These are phyloP conservation scores for Aplochiton taeniatus DNA, from an alignment of 2,797 vertebrate genomes.

Conservation along the genomic window DNA sequence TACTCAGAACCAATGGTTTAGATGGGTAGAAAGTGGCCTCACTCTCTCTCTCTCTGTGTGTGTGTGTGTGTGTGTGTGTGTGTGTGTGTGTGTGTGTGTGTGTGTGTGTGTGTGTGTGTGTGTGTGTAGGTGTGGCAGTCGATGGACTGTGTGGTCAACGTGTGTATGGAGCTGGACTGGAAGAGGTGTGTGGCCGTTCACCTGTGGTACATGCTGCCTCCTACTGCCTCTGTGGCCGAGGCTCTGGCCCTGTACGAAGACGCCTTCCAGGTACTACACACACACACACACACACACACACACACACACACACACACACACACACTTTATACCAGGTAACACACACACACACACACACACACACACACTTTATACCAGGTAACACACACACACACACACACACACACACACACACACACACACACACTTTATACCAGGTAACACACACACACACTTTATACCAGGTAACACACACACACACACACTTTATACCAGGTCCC, in stretches of 20 bases:
- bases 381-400: too few relatives aligned
- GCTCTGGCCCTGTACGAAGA: conserved; percentile 85
- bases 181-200: conserved; percentile 89
- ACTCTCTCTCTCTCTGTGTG: neutral
- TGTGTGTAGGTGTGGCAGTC: conserved; percentile 88
- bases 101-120: neutral
- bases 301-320: too few relatives aligned
- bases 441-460: too few relatives aligned
- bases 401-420: too few relatives aligned
- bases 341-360: too few relatives aligned
- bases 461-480: too few relatives aligned
- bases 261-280: conserved; percentile 84
- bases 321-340: too few relatives aligned
- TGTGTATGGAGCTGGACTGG: conserved; percentile 91
- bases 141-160: conserved; percentile 81
- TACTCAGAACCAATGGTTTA: too few relatives aligned
- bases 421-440: too few relatives aligned
- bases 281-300: neutral
- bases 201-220: conserved; percentile 95
- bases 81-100: neutral
- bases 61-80: neutral
- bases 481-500: too few relatives aligned
- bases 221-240: conserved; percentile 87
- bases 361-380: too few relatives aligned
- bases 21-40: neutral